Conservation (phyloP, 1,140 invertebrate genomes). For the Idris sp. region DNA sequence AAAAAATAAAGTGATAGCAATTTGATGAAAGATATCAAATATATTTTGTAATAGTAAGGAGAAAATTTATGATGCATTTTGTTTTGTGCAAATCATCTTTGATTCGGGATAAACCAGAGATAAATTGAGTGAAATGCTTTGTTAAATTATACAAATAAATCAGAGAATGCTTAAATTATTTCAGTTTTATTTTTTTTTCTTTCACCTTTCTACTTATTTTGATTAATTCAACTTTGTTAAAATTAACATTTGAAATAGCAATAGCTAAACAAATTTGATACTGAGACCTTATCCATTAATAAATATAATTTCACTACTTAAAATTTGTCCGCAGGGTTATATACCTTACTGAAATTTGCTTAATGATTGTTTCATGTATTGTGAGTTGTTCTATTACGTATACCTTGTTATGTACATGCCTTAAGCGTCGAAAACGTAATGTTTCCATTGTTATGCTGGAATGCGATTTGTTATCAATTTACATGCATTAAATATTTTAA, state of each 20-base stretch:
- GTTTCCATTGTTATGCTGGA: constrained; percentile 30
- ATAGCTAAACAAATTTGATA: too few species aligned
- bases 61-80: constrained; percentile 20
- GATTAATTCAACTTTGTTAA: too few species aligned
- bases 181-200: too few species aligned
- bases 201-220: too few species aligned
- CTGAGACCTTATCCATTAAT: neutral
- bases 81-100: too few species aligned
- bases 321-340: neutral
- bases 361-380: neutral
- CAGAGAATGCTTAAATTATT: too few species aligned
- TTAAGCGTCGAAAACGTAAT: constrained; percentile 24
- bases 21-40: constrained; percentile 19
- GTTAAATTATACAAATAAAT: too few species aligned
- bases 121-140: too few species aligned
- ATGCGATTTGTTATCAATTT: constrained; percentile 46
- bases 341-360: constrained; percentile 15
- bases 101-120: too few species aligned
- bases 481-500: constrained; percentile 32
- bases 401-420: constrained; percentile 27
- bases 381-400: neutral
- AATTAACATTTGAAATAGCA: too few species aligned
- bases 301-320: constrained; percentile 5
- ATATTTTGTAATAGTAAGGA: constrained; percentile 2
- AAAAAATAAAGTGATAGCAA: constrained; percentile 7